Conservation (phyloP, 2,888 invertebrate genomes). For the Protophormia terraenovae region DNA sequence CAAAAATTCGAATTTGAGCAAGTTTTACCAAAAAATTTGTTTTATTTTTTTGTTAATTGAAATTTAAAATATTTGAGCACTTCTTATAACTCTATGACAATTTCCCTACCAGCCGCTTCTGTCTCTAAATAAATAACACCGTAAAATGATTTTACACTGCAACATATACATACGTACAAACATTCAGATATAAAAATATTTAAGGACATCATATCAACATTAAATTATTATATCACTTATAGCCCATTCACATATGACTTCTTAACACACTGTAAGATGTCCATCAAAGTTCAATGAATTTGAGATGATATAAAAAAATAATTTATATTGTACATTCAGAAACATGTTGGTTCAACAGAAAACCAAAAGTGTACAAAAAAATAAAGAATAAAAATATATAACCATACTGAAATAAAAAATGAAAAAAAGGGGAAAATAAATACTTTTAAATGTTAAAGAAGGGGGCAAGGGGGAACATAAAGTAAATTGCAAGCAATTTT, state of each 20-base stretch:
- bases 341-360: background rate
- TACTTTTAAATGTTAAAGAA: background rate
- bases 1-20: too few species aligned
- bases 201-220: conserved; percentile 8
- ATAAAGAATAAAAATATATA: background rate
- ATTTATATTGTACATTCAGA: background rate
- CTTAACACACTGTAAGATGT: conserved; percentile 31
- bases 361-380: background rate
- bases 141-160: background rate
- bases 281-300: conserved; percentile 67
- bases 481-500: conserved; percentile 54
- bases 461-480: background rate
- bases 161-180: background rate
- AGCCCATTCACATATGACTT: conserved; percentile 36
- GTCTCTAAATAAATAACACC: background rate
- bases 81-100: background rate
- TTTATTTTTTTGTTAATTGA: too few species aligned
- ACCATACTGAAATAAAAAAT: background rate
- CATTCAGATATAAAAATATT: background rate
- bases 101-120: background rate
- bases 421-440: background rate
- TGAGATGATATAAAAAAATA: conserved; percentile 9
- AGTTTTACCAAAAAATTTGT: too few species aligned
- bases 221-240: background rate
- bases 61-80: too few species aligned